A percentile compares a stretch with the other conserved stretches of the same genome.
Evolutionary conservation across 2,888 invertebrate species (phyloP).

Genomic region (Limnephilus marmoratus): DNA sequence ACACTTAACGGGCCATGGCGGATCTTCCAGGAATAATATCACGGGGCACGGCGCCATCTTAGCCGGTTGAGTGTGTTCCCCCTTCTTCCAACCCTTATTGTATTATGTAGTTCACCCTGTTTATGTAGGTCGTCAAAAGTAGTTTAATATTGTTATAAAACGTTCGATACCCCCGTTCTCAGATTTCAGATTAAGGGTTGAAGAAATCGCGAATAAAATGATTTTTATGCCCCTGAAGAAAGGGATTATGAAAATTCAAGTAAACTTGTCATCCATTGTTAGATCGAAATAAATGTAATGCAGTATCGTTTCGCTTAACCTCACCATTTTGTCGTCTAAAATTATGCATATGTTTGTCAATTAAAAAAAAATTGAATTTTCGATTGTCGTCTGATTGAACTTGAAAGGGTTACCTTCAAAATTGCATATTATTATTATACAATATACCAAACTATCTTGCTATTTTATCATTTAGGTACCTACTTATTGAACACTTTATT

Average conservation of each 20-base stretch:
- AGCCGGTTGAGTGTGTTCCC: neutral
- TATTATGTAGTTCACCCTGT: neutral
- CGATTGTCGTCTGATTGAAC: too few species aligned
- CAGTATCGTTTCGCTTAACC: neutral
- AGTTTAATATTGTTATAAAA: neutral
- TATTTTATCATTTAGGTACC: too few species aligned
- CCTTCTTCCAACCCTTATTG: neutral
- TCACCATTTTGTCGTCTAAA: too few species aligned
- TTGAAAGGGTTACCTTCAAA: too few species aligned
- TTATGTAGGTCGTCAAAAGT: neutral
- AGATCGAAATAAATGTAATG: neutral
- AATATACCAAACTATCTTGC: too few species aligned
- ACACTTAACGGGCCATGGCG: conserved; percentile 25
- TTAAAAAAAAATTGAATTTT: too few species aligned
- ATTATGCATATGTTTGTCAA: too few species aligned
- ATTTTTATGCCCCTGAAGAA: neutral
- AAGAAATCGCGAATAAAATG: neutral
- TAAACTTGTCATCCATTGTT: neutral
- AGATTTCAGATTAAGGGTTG: neutral
- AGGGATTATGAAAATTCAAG: neutral
- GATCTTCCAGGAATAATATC: neutral
- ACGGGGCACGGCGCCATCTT: neutral
- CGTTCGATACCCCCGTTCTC: neutral
- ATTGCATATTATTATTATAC: too few species aligned
- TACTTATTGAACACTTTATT: too few species aligned